A percentile compares a stretch with the other conserved stretches of the same genome.
These are phyloP conservation scores for Aphis gossypii DNA, from an alignment of 1,140 invertebrate genomes.

Conservation along the genomic window DNA sequence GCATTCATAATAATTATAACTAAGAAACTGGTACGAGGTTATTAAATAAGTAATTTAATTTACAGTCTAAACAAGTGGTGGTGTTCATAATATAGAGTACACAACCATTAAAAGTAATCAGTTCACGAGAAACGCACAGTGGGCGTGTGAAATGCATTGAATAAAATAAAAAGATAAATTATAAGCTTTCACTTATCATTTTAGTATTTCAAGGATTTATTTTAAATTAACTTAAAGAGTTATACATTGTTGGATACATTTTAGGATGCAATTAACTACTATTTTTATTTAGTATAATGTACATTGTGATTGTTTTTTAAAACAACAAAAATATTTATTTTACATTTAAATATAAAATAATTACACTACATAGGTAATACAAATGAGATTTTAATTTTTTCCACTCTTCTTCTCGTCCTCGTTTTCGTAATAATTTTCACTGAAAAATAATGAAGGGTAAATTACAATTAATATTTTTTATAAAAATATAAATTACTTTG, in stretches of 20 bases:
- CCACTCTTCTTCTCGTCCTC: constrained; percentile 62
- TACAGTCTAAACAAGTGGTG: not conserved
- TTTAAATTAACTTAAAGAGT: not conserved
- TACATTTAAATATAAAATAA: constrained; percentile 44
- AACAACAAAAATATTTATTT: constrained; percentile 11
- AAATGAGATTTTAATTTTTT: constrained; percentile 47
- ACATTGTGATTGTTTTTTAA: not conserved
- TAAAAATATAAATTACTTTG: not conserved
- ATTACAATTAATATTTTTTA: not conserved
- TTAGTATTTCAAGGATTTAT: constrained; percentile 39
- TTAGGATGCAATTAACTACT: not conserved
- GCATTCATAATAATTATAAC: constrained; percentile 24
- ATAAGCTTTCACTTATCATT: constrained; percentile 35
- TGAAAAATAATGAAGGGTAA: constrained; percentile 64
- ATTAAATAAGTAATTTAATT: constrained; percentile 25
- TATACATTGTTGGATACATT: not conserved
- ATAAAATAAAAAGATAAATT: constrained; percentile 37
- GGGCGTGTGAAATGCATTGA: constrained; percentile 34
- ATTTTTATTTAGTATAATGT: not conserved
- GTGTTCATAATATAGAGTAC: constrained; percentile 4
- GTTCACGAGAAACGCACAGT: constrained; percentile 20
- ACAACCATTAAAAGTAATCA: constrained; percentile 10
- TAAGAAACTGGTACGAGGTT: constrained; percentile 39
- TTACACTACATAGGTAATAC: constrained; percentile 27
- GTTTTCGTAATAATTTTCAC: constrained; percentile 75